phyloP scores from a whole-genome alignment of 2,797 vertebrate species.

The Aplochiton taeniatus region DNA sequence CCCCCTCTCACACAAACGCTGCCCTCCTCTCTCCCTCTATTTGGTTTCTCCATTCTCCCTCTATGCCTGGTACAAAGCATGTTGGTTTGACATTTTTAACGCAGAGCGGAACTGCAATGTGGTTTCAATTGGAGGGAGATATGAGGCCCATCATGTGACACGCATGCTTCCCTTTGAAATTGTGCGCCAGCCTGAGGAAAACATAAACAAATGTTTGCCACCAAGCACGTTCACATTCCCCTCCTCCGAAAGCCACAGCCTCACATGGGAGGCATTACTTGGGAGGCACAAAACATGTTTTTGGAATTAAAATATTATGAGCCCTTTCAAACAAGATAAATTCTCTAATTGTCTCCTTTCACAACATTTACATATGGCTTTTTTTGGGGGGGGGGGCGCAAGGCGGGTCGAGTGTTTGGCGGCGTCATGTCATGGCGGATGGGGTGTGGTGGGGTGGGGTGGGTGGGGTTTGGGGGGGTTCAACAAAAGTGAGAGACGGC shows the following conservation, averaged over 20 bases:
- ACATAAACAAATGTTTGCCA: constrained; percentile 82
- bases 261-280: constrained; percentile 74
- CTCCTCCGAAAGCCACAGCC: constrained; percentile 58
- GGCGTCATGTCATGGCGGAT: constrained; percentile 6
- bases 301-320: constrained; percentile 76
- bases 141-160: constrained; percentile 59
- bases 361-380: constrained; percentile 76
- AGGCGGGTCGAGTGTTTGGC: constrained; percentile 17
- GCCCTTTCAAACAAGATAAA: constrained; percentile 73
- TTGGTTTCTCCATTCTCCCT: constrained; percentile 18
- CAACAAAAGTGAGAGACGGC: constrained; percentile 11
- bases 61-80: constrained; percentile 30
- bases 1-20: not conserved
- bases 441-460: constrained; percentile 20
- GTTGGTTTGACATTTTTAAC: constrained; percentile 62
- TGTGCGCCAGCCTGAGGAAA: constrained; percentile 68
- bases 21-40: constrained; percentile 23
- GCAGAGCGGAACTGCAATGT: constrained; percentile 61
- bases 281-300: constrained; percentile 72
- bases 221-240: constrained; percentile 73
- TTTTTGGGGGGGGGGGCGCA: constrained; percentile 5
- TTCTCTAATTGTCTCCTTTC: constrained; percentile 76
- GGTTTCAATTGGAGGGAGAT: constrained; percentile 71
- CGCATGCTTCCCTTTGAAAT: constrained; percentile 72
- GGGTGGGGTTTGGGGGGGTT: constrained; percentile 43